These are phyloP conservation scores for Incurvaria masculella DNA, from an alignment of 2,888 invertebrate genomes.

Conservation along the genomic window DNA sequence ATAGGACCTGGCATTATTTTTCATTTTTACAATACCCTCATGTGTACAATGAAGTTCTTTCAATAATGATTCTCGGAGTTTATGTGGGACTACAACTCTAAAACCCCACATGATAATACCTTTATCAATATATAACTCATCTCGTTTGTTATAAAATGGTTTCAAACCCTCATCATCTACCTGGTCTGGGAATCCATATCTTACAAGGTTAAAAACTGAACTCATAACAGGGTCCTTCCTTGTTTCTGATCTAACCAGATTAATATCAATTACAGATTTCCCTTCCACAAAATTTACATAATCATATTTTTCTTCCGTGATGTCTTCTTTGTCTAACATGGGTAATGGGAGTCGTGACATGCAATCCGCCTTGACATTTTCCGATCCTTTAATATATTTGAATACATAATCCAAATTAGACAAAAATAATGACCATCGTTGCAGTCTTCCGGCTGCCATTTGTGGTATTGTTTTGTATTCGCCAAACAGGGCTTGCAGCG, in stretches of 20 bases:
- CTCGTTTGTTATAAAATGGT: conserved; percentile 8
- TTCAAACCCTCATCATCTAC: conserved; percentile 1
- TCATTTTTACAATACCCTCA: conserved; percentile 8
- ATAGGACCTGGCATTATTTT: conserved; percentile 8
- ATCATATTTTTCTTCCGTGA: conserved; percentile 2
- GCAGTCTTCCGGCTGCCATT: conserved; percentile 24
- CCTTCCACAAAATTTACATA: conserved; percentile 11
- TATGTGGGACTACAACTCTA: conserved; percentile 5
- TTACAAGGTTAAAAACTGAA: conserved; percentile 6
- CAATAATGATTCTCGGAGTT: background rate
- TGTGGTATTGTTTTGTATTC: conserved; percentile 22
- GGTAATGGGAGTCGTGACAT: conserved; percentile 9
- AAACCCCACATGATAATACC: conserved; percentile 10
- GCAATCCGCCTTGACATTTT: conserved; percentile 9
- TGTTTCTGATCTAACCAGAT: conserved; percentile 8
- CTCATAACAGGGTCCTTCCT: conserved; percentile 10
- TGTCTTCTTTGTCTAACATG: background rate
- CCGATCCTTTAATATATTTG: conserved; percentile 2
- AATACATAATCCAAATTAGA: conserved; percentile 8
- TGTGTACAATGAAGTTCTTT: conserved; percentile 2
- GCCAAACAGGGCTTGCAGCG: conserved; percentile 21
- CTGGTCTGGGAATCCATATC: conserved; percentile 4
- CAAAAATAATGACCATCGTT: conserved; percentile 20
- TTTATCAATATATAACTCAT: conserved; percentile 10
- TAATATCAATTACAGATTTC: conserved; percentile 9